Evolutionary conservation across 2,888 invertebrate species (phyloP).

Genomic region (Harpagoxenus sublaevis): DNA sequence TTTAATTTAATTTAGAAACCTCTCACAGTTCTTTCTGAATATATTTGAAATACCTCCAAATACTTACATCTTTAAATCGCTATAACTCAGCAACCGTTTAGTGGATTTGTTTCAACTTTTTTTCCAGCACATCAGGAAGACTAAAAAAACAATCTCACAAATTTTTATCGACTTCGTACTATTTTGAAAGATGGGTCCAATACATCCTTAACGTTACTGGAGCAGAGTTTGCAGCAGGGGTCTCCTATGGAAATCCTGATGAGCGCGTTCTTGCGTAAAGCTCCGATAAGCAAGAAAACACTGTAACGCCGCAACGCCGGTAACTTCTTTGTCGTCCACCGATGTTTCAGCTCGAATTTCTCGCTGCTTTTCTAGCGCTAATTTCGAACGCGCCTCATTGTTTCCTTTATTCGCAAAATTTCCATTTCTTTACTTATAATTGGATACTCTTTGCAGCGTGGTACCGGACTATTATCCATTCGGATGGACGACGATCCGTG

Average conservation of each 20-base stretch:
- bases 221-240: not conserved
- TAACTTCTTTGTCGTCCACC: constrained; percentile 70
- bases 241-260: constrained; percentile 58
- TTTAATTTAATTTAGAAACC: too few relatives aligned
- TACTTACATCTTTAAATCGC: too few relatives aligned
- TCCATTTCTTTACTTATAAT: constrained; percentile 77
- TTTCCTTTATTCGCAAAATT: constrained; percentile 72
- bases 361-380: constrained; percentile 71
- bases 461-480: constrained; percentile 75
- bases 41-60: too few relatives aligned
- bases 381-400: constrained; percentile 79
- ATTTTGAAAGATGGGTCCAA: too few relatives aligned
- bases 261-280: constrained; percentile 70
- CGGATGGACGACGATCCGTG: constrained; percentile 68
- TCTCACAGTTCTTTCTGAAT: too few relatives aligned
- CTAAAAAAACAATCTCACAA: too few relatives aligned
- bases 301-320: constrained; percentile 38
- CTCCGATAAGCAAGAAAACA: constrained; percentile 68
- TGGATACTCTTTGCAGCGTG: constrained; percentile 74
- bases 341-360: constrained; percentile 33
- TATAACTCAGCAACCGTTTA: too few relatives aligned
- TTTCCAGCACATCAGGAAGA: too few relatives aligned
- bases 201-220: not conserved
- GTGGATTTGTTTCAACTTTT: too few relatives aligned
- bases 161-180: too few relatives aligned